Conservation (phyloP, 2,888 invertebrate genomes). For the Volucella bombylans region DNA sequence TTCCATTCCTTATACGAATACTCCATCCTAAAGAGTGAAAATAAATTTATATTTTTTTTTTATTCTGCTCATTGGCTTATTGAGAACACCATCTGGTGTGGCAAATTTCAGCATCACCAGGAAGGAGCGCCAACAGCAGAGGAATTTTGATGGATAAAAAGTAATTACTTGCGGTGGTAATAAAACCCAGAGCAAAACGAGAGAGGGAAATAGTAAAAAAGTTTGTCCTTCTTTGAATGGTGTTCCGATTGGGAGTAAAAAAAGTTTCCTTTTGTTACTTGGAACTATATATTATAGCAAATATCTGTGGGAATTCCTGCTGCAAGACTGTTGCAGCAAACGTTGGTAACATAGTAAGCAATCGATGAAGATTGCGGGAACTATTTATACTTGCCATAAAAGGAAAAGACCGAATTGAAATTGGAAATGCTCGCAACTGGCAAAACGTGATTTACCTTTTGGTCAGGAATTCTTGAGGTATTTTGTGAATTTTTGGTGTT, state of each 20-base stretch:
- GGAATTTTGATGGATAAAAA: conserved; percentile 48
- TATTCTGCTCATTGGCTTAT: conserved; percentile 6
- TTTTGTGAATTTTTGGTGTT: too few species aligned
- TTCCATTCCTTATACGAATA: conserved; percentile 38
- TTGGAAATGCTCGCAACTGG: too few species aligned
- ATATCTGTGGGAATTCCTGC: neutral
- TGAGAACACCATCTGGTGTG: conserved; percentile 13
- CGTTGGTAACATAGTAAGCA: too few species aligned
- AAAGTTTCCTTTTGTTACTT: conserved; percentile 18
- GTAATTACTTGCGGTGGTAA: conserved; percentile 48
- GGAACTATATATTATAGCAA: neutral
- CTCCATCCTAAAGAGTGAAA: neutral
- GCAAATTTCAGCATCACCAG: neutral
- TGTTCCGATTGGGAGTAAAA: conserved; percentile 22
- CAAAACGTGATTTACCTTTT: too few species aligned
- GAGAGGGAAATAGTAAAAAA: conserved; percentile 22
- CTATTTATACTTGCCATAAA: too few species aligned
- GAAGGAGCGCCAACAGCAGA: neutral
- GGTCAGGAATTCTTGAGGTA: too few species aligned
- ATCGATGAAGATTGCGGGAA: too few species aligned
- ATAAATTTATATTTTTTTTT: neutral
- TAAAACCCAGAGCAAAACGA: conserved; percentile 18
- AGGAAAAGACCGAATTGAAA: too few species aligned
- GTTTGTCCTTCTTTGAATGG: conserved; percentile 44
- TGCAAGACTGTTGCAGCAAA: too few species aligned